These are phyloP conservation scores for Centropyge bicolor DNA, from an alignment of 2,797 vertebrate genomes.

Conservation along the genomic window DNA sequence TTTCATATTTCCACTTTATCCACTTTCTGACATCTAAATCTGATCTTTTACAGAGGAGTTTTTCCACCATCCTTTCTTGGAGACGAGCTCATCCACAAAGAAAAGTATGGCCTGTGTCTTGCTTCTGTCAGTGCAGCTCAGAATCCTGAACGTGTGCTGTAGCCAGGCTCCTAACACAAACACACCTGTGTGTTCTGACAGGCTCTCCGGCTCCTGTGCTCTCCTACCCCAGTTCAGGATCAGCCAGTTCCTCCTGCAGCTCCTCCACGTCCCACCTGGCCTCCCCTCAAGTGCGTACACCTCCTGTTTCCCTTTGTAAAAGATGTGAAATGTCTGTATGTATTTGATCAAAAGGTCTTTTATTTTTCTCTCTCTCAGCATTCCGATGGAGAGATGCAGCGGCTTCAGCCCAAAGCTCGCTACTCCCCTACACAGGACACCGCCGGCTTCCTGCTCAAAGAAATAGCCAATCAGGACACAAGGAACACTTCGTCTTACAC, in stretches of 20 bases:
- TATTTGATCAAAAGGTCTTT: neutral
- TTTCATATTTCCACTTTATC: neutral
- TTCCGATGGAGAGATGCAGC: conserved; percentile 90
- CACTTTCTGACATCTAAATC: neutral
- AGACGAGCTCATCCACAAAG: conserved; percentile 88
- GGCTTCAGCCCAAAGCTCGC: conserved; percentile 83
- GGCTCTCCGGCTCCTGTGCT: conserved; percentile 89
- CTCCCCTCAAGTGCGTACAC: conserved; percentile 89
- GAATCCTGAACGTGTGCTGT: neutral
- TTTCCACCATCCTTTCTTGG: conserved; percentile 95
- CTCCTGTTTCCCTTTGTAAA: neutral
- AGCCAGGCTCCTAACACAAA: conserved; percentile 9
- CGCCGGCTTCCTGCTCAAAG: conserved; percentile 84
- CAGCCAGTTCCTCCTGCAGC: conserved; percentile 92
- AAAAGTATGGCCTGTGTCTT: conserved; percentile 88
- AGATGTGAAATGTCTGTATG: neutral
- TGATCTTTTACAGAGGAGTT: conserved; percentile 89
- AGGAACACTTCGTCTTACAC: conserved; percentile 88
- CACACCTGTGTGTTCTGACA: conserved; percentile 65
- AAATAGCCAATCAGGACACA: conserved; percentile 85
- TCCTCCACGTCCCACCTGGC: conserved; percentile 92
- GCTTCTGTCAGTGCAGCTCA: neutral
- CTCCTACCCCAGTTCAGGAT: conserved; percentile 90
- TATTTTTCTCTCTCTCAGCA: conserved; percentile 68
- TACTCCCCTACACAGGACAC: conserved; percentile 82